Evolutionary conservation across 1,140 invertebrate species (phyloP).

Genomic region (Saccostrea glomerata): DNA sequence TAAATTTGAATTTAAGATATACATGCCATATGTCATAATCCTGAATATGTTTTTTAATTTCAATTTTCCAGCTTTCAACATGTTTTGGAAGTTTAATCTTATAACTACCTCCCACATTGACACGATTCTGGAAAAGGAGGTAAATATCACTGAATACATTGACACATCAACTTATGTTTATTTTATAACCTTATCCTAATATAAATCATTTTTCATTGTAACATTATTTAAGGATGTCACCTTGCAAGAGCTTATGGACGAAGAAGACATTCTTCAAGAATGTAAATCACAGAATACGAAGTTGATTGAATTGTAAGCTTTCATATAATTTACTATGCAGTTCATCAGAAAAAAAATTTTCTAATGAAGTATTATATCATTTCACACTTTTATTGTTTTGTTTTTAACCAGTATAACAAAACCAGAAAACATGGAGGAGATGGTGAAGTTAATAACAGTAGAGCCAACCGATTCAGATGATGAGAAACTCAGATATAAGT

Average conservation of each 20-base stretch:
- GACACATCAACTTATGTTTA: not conserved
- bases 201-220: not conserved
- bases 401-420: slow-evolving; percentile 79
- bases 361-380: not conserved
- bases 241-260: slow-evolving; percentile 92
- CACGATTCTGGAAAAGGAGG: slow-evolving; percentile 87
- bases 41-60: not conserved
- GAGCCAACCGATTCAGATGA: slow-evolving; percentile 89
- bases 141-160: slow-evolving; percentile 75
- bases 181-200: not conserved
- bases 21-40: too few relatives aligned
- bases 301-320: slow-evolving; percentile 93
- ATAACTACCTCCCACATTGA: slow-evolving; percentile 87
- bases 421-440: slow-evolving; percentile 90
- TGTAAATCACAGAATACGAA: slow-evolving; percentile 95
- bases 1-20: too few relatives aligned
- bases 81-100: slow-evolving; percentile 91
- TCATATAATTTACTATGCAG: not conserved
- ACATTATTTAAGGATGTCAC: slow-evolving; percentile 89
- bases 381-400: not conserved
- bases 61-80: slow-evolving; percentile 71
- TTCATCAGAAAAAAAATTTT: not conserved
- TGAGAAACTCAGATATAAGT: slow-evolving; percentile 90
- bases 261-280: slow-evolving; percentile 97
- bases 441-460: slow-evolving; percentile 90